These are phyloP conservation scores for Brachypalpus laphriformis DNA, from an alignment of 2,888 invertebrate species.

Conservation along the genomic window DNA sequence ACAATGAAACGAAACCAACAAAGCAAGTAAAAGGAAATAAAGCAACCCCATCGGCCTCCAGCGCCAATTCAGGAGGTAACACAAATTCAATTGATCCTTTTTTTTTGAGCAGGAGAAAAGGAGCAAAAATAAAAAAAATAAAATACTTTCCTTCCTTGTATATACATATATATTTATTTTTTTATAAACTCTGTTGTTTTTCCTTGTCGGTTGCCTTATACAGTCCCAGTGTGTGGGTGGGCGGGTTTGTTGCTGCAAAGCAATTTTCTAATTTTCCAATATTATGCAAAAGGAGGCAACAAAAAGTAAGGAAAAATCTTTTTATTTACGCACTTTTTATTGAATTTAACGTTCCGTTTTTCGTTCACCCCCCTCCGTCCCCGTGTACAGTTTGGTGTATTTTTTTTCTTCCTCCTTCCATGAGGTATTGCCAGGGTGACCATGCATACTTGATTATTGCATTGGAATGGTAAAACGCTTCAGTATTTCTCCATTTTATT, in stretches of 20 bases:
- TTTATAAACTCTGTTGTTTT: conserved; percentile 19
- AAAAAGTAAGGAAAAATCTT: conserved; percentile 21
- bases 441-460: too few species aligned
- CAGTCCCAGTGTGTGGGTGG: neutral
- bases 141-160: neutral
- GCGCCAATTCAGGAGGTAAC: conserved; percentile 18
- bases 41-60: conserved; percentile 31
- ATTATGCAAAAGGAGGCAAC: conserved; percentile 11
- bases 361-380: neutral
- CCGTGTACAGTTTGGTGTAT: conserved; percentile 14
- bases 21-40: conserved; percentile 36
- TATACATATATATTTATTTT: too few species aligned
- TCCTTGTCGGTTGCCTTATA: neutral
- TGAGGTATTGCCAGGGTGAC: too few species aligned
- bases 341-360: conserved; percentile 62
- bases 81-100: conserved; percentile 65
- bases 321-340: conserved; percentile 52
- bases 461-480: too few species aligned
- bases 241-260: conserved; percentile 15
- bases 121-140: neutral
- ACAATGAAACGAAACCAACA: conserved; percentile 50
- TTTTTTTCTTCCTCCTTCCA: neutral
- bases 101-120: conserved; percentile 8
- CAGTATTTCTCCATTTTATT: too few species aligned
- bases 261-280: conserved; percentile 66